A percentile compares a stretch with the other conserved stretches of the same genome.
These are phyloP conservation scores for Hemicrepidius hirtus DNA, from an alignment of 2,888 invertebrate genomes.

Conservation along the genomic window DNA sequence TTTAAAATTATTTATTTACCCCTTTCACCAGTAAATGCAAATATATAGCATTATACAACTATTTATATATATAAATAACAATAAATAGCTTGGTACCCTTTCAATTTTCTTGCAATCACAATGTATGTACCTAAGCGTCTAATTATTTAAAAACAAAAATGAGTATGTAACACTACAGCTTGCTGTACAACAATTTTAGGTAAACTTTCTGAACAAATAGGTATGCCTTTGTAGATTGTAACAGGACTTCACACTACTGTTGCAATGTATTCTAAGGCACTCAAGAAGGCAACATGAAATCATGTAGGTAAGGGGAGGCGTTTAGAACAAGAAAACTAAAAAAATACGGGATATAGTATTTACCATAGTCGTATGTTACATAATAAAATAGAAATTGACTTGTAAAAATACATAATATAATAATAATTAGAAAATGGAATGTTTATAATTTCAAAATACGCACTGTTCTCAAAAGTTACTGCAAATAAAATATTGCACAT, in stretches of 20 bases:
- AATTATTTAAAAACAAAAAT: slow-evolving; percentile 22
- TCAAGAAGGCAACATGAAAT: slow-evolving; percentile 36
- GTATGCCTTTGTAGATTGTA: slow-evolving; percentile 11
- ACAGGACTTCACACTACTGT: not conserved
- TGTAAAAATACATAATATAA: slow-evolving; percentile 5
- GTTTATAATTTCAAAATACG: slow-evolving; percentile 15
- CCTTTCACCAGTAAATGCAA: slow-evolving; percentile 57
- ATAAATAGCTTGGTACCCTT: slow-evolving; percentile 54
- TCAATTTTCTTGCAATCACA: slow-evolving; percentile 42
- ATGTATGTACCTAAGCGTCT: slow-evolving; percentile 40
- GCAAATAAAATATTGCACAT: slow-evolving; percentile 46
- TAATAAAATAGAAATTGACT: not conserved
- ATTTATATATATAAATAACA: slow-evolving; percentile 58
- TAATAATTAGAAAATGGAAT: slow-evolving; percentile 24
- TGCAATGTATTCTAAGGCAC: slow-evolving; percentile 34
- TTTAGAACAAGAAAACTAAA: slow-evolving; percentile 12
- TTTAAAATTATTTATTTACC: slow-evolving; percentile 53
- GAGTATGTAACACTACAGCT: slow-evolving; percentile 11
- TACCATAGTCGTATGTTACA: slow-evolving; percentile 4
- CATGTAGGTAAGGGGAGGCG: not conserved
- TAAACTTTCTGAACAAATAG: slow-evolving; percentile 18
- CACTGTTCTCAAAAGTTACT: slow-evolving; percentile 10
- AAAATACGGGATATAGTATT: slow-evolving; percentile 17
- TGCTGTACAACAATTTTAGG: slow-evolving; percentile 22
- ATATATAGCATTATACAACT: slow-evolving; percentile 53